Conservation (phyloP, 2,113 vertebrate genomes). For the Morone chrysops region DNA sequence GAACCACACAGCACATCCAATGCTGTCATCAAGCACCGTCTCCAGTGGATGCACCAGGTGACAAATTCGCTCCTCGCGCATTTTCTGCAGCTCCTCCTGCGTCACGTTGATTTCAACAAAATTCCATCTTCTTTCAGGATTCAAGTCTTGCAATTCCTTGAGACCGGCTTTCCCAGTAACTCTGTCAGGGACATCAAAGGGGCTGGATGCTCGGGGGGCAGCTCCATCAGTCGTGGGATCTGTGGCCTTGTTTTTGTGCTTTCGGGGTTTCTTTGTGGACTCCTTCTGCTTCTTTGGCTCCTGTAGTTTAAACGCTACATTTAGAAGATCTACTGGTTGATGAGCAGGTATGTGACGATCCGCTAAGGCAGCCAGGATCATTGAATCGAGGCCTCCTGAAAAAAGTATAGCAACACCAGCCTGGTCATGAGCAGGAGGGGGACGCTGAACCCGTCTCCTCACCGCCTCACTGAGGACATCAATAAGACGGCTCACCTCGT, state of each 20-base stretch:
- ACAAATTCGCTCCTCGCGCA: slow-evolving; percentile 83
- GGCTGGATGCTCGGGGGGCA: neutral
- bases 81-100: slow-evolving; percentile 87
- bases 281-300: slow-evolving; percentile 62
- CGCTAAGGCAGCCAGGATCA: slow-evolving; percentile 91
- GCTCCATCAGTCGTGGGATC: neutral
- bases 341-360: slow-evolving; percentile 88
- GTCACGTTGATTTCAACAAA: slow-evolving; percentile 94
- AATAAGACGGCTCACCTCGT: slow-evolving; percentile 81
- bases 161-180: slow-evolving; percentile 90
- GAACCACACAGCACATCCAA: slow-evolving; percentile 98
- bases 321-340: slow-evolving; percentile 94
- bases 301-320: slow-evolving; percentile 90
- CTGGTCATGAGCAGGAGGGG: neutral
- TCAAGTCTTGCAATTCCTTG: slow-evolving; percentile 86
- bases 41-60: slow-evolving; percentile 90
- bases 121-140: slow-evolving; percentile 90
- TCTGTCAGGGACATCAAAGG: slow-evolving; percentile 91
- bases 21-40: slow-evolving; percentile 96
- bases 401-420: slow-evolving; percentile 91
- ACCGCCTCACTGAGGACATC: slow-evolving; percentile 87
- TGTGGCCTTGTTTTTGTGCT: slow-evolving; percentile 52
- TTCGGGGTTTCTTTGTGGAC: slow-evolving; percentile 57
- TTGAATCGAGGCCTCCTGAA: slow-evolving; percentile 96
- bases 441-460: slow-evolving; percentile 84